Evolutionary conservation across 64 coral and sea anemone species (phyloP), one percentile per base, ranked within the genome.

Genomic region (Platygyra sinensis): DNA sequence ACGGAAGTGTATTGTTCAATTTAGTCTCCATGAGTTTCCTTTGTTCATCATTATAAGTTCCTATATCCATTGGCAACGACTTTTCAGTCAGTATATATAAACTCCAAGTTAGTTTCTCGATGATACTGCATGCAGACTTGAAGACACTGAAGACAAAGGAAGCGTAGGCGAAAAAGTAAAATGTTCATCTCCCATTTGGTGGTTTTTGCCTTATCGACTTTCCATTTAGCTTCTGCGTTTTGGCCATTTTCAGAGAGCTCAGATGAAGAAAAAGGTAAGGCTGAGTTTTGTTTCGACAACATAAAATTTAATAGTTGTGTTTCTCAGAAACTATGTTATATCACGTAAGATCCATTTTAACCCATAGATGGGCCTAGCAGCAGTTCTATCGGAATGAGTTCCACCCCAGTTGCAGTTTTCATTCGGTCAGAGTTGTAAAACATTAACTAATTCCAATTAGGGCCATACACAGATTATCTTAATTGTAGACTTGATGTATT

Each of bases 181-280:
- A 85, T 85, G 81, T 0, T 30, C 11, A 52, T 49, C 29, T 24
- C 5, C 0, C 10, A 18, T 72, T 71, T 85, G 18, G 11, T 85
- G 36, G n/a, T 71, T 5, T 28, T 52, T 1, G 49, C 46, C 18
- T 6, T 85, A 46, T 46, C 7, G 14, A 2, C 62, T 49, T 52
- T 72, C 29, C 36, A 20, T 24, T 50, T 24, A 29, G 4, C 63
- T 42, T 27, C 62, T 7, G 81, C 81, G 36, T 85, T 85, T 14
- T 85, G 81, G 81, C 81, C 81, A 50, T 85, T 85, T 72, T 71
- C 81, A 22, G 81, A 85, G 59, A 83, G 62, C 60, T 30, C 60
- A 16, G 63, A 85, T 50, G 81, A 2, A 6, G 38, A 71, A 72
- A 71, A 85, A 29, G 81, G 81, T 85, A 52, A 72, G 39, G n/a